These are phyloP conservation scores for Hypotaenidia okinawae DNA, from an alignment of 2,797 vertebrate genomes.

Conservation along the genomic window DNA sequence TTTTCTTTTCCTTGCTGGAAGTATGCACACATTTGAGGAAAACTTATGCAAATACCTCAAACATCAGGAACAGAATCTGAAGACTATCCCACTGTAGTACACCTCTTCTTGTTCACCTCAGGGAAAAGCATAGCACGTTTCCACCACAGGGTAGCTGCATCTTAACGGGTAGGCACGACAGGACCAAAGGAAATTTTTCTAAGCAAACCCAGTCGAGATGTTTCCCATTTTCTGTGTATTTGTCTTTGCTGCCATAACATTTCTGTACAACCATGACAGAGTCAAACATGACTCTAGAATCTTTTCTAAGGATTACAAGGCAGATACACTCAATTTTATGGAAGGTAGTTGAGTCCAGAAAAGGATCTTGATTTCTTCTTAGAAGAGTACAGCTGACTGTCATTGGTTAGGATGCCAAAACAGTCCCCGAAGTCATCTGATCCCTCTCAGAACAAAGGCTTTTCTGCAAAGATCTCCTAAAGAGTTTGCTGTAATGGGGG, in stretches of 20 bases:
- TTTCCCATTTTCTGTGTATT: neutral
- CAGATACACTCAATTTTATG: neutral
- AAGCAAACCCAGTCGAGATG: neutral
- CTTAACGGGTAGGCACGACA: neutral
- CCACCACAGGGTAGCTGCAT: neutral
- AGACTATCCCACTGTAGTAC: neutral
- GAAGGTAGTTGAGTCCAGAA: neutral
- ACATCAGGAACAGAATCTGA: neutral
- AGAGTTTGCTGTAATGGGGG: neutral
- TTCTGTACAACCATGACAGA: neutral
- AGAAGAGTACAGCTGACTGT: accelerated
- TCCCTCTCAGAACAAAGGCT: neutral
- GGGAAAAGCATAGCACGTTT: neutral
- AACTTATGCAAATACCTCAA: constrained; percentile 23
- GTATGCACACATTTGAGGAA: neutral
- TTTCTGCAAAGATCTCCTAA: neutral
- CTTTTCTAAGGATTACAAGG: neutral
- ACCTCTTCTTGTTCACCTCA: neutral
- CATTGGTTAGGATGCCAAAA: neutral
- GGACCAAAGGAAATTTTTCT: neutral
- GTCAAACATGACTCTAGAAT: neutral
- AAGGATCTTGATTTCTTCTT: neutral
- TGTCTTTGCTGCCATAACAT: neutral
- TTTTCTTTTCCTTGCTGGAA: neutral
- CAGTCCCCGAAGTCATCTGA: neutral